phyloP scores from a whole-genome alignment of 1,140 invertebrate genomes.

The Oncopodura yosiiana region DNA sequence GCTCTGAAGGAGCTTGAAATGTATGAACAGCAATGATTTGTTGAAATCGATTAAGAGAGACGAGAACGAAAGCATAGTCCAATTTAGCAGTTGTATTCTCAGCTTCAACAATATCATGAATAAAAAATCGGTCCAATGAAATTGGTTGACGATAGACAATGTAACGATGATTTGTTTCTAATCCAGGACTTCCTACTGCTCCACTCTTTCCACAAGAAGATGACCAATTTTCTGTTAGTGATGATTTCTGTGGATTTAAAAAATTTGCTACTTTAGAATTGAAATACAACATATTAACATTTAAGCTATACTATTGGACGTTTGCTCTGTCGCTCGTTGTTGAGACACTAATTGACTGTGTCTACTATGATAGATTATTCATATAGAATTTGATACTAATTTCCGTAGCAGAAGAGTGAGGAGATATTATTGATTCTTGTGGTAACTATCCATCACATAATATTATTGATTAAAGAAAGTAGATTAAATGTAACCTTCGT shows the following conservation, averaged over 20 bases:
- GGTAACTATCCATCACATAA: too few relatives aligned
- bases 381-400: too few relatives aligned
- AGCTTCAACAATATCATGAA: conserved; percentile 52
- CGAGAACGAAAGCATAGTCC: conserved; percentile 49
- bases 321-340: too few relatives aligned
- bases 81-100: conserved; percentile 48
- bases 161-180: conserved; percentile 45
- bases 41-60: conserved; percentile 52
- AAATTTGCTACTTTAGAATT: not conserved
- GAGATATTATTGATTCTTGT: too few relatives aligned
- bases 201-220: conserved; percentile 40
- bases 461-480: too few relatives aligned
- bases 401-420: too few relatives aligned
- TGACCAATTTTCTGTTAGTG: conserved; percentile 46
- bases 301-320: too few relatives aligned
- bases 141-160: conserved; percentile 57
- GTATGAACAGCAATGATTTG: conserved; percentile 50
- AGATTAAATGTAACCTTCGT: too few relatives aligned
- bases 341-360: too few relatives aligned
- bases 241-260: conserved; percentile 43
- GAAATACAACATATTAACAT: not conserved
- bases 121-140: conserved; percentile 54
- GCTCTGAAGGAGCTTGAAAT: conserved; percentile 47
- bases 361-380: too few relatives aligned
- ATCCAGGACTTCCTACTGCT: conserved; percentile 35